phyloP scores from a whole-genome alignment of 2,113 vertebrate genomes.

The Xiphophorus couchianus region DNA sequence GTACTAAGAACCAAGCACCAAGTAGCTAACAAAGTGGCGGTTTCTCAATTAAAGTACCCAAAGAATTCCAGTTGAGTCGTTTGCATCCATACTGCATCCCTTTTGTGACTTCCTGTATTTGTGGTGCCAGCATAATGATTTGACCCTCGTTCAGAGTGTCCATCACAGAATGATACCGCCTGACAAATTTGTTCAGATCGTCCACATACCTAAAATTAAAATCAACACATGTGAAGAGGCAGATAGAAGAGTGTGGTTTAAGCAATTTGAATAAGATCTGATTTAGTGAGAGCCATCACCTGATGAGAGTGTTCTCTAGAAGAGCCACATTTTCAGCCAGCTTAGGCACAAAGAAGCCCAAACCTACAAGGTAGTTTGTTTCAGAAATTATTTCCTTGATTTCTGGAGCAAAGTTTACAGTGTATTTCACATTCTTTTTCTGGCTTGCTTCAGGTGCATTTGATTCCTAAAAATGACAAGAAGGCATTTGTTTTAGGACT shows the following conservation, averaged over 20 bases:
- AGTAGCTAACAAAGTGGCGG: background rate
- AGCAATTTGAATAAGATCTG: background rate
- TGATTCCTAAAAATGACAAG: slow-evolving; percentile 26
- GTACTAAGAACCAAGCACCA: background rate
- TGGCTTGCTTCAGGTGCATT: slow-evolving; percentile 17
- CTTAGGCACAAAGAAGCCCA: slow-evolving; percentile 83
- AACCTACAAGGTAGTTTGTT: slow-evolving; percentile 83
- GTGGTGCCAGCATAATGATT: slow-evolving; percentile 78
- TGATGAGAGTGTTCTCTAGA: slow-evolving; percentile 84
- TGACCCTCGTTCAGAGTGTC: slow-evolving; percentile 82
- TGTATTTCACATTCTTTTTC: slow-evolving; percentile 55
- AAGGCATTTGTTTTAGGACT: background rate
- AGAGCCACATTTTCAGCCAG: slow-evolving; percentile 82
- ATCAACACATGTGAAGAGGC: slow-evolving; percentile 1
- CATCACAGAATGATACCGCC: slow-evolving; percentile 79
- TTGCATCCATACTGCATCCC: slow-evolving; percentile 82
- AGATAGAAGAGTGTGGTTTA: background rate
- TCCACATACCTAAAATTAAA: slow-evolving; percentile 75
- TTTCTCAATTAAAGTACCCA: slow-evolving; percentile 84
- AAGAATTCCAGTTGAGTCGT: slow-evolving; percentile 88
- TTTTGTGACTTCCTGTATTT: slow-evolving; percentile 76
- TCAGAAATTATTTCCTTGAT: slow-evolving; percentile 87
- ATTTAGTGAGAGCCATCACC: slow-evolving; percentile 66
- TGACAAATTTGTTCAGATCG: slow-evolving; percentile 78
- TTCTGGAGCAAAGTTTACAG: slow-evolving; percentile 84